Evolutionary conservation across 2,113 vertebrate genomes (phyloP).

Genomic region (Meles meles): DNA sequence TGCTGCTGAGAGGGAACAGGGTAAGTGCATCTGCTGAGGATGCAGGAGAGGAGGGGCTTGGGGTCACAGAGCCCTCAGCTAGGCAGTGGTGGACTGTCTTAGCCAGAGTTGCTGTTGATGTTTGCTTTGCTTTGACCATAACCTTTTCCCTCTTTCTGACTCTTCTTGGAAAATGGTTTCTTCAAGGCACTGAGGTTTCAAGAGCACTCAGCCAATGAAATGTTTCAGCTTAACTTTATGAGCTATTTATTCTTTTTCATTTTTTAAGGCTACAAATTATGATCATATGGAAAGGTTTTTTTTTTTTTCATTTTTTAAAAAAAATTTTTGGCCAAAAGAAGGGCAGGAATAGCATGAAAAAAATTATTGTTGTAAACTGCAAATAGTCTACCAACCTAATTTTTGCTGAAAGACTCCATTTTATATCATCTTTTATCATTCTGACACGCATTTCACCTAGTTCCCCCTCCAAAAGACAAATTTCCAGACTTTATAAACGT

Average conservation of each 20-base stretch:
- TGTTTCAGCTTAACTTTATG: neutral
- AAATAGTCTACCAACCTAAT: neutral
- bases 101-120: neutral
- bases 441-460: neutral
- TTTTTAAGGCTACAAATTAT: neutral
- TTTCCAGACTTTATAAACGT: neutral
- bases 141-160: neutral
- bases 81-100: accelerated
- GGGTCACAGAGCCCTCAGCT: neutral
- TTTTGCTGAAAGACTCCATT: neutral
- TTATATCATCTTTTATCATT: neutral
- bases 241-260: neutral
- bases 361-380: neutral
- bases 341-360: neutral
- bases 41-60: neutral
- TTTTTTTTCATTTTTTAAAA: neutral
- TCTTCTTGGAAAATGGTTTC: neutral
- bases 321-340: neutral
- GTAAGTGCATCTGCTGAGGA: neutral
- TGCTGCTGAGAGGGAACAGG: accelerated
- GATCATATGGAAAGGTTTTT: neutral
- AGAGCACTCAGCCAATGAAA: neutral
- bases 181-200: neutral
- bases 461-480: neutral
- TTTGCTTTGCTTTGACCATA: neutral